These are phyloP conservation scores for Lepilemur ruficaudatus DNA, from an alignment of 2,797 vertebrate genomes.

Conservation along the genomic window DNA sequence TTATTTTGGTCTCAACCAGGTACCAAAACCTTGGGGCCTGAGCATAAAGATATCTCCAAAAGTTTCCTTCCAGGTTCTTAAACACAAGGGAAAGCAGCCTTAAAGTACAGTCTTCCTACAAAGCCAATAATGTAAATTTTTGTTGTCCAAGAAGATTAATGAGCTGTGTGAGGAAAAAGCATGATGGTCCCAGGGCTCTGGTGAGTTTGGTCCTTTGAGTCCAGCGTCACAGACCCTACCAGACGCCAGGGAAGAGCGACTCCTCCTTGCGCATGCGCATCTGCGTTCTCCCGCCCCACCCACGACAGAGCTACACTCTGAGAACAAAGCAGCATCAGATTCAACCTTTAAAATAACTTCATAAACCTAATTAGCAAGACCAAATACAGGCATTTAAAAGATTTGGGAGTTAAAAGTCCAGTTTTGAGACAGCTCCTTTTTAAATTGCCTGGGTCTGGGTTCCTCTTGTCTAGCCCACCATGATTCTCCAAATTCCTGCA, in stretches of 20 bases:
- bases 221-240: background rate
- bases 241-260: background rate
- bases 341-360: background rate
- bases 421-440: background rate
- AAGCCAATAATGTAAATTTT: background rate
- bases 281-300: background rate
- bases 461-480: background rate
- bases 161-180: background rate
- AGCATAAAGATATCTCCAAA: background rate
- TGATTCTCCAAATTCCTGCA: background rate
- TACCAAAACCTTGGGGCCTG: background rate
- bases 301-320: background rate
- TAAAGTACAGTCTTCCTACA: background rate
- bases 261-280: background rate
- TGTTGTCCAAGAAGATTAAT: background rate
- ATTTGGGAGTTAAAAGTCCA: background rate
- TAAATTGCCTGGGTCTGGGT: background rate
- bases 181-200: background rate
- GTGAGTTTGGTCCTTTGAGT: background rate
- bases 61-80: constrained; percentile 13
- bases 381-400: background rate
- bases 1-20: background rate
- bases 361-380: background rate
- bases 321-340: background rate
- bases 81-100: constrained; percentile 2